Percentiles rank a stretch among this genome's conserved stretches.
phyloP scores from a whole-genome alignment of 30 jellyfish, hydroid and myxozoan genomes.

The Phacellophora camtschatica region DNA sequence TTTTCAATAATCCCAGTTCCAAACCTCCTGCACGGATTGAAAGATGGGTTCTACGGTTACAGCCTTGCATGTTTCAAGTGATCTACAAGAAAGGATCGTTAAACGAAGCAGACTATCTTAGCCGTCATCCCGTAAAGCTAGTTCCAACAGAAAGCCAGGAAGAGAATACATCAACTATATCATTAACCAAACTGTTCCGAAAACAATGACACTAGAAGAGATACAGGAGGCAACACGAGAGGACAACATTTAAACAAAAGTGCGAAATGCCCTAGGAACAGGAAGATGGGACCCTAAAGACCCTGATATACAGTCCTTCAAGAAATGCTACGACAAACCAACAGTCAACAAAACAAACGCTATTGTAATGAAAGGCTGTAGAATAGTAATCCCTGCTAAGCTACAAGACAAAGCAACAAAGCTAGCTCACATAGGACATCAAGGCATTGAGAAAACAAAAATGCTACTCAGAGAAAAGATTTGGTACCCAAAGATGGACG shows the following conservation, averaged over 20 bases:
- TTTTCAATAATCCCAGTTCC: not conserved
- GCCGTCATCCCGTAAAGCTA: conserved; percentile 22
- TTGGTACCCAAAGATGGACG: conserved; percentile 50
- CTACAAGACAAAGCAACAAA: conserved; percentile 18
- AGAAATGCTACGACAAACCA: conserved; percentile 11
- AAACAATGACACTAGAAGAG: conserved; percentile 22
- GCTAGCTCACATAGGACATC: conserved; percentile 58
- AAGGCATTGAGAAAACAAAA: conserved; percentile 52
- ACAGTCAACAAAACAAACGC: conserved; percentile 15
- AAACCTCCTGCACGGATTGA: conserved; percentile 34
- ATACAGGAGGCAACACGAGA: conserved; percentile 8
- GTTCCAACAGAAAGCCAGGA: not conserved
- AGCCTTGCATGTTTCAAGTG: conserved; percentile 3
- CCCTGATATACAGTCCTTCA: conserved; percentile 13
- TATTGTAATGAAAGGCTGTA: conserved; percentile 36
- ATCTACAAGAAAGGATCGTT: not conserved
- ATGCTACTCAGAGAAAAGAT: conserved; percentile 36
- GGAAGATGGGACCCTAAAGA: conserved; percentile 15
- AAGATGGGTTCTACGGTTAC: conserved; percentile 9
- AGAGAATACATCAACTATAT: conserved; percentile 7
- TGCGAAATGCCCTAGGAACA: not conserved
- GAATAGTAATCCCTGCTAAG: conserved; percentile 26
- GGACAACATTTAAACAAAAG: conserved; percentile 1
- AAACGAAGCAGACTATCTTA: conserved; percentile 42
- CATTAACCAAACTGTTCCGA: conserved; percentile 9